Conservation (phyloP, 2,888 invertebrate genomes). For the Caenorhabditis parvicauda region DNA sequence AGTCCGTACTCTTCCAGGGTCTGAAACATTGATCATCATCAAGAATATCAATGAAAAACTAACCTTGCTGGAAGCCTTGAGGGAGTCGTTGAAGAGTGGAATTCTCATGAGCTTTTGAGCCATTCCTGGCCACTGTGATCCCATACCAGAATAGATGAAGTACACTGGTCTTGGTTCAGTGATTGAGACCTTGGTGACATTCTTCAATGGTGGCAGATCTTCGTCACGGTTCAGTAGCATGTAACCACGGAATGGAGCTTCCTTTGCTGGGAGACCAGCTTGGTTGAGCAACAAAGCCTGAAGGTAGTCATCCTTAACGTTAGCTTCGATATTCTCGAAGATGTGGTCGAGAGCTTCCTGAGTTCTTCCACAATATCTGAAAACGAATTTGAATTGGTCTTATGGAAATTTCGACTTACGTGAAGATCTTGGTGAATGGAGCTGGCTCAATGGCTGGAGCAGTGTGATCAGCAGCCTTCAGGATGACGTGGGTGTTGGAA, state of each 20-base stretch:
- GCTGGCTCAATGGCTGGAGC: conserved; percentile 19
- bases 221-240: conserved; percentile 71
- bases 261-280: conserved; percentile 72
- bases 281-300: conserved; percentile 55
- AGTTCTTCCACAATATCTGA: conserved; percentile 76
- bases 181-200: conserved; percentile 56
- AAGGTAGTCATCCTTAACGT: conserved; percentile 47
- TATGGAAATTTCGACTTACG: conserved; percentile 14
- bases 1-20: conserved; percentile 77
- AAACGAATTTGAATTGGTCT: conserved; percentile 3
- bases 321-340: conserved; percentile 58
- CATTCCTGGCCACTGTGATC: conserved; percentile 96
- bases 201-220: conserved; percentile 36
- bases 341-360: conserved; percentile 62
- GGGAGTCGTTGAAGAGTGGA: conserved; percentile 78
- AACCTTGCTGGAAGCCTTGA: conserved; percentile 66
- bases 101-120: conserved; percentile 79
- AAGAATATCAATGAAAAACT: background rate
- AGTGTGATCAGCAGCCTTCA: conserved; percentile 64
- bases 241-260: conserved; percentile 75
- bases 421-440: conserved; percentile 50
- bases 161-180: conserved; percentile 72
- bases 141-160: conserved; percentile 97
- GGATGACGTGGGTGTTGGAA: conserved; percentile 83
- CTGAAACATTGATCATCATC: background rate